Evolutionary conservation across 2,113 vertebrate genomes (phyloP).

Genomic region (Phasianus colchicus): DNA sequence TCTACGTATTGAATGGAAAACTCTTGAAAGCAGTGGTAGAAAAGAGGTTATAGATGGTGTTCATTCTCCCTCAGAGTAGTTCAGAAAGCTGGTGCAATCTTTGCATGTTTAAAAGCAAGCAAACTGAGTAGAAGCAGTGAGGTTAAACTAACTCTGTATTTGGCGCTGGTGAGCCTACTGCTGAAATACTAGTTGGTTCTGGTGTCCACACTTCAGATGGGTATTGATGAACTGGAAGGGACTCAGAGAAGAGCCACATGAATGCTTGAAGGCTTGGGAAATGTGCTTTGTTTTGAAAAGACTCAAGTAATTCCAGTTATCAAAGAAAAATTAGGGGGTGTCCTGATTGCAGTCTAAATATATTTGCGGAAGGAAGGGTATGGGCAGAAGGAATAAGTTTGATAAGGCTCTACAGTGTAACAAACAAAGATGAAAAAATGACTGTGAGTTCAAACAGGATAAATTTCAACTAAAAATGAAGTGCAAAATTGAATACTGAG

Average conservation of each 20-base stretch:
- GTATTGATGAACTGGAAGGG: slow-evolving; percentile 63
- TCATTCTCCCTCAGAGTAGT: neutral
- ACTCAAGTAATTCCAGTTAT: slow-evolving; percentile 3
- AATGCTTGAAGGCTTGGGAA: slow-evolving; percentile 40
- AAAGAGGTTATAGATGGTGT: neutral
- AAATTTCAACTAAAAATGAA: slow-evolving; percentile 12
- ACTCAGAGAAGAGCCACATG: slow-evolving; percentile 47
- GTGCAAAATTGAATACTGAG: neutral
- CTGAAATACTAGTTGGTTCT: slow-evolving; percentile 30
- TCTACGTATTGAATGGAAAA: neutral
- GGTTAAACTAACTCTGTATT: slow-evolving; percentile 45
- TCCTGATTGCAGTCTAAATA: slow-evolving; percentile 41
- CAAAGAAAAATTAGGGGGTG: slow-evolving; percentile 16
- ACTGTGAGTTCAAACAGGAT: neutral
- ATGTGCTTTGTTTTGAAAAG: neutral
- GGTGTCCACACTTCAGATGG: slow-evolving; percentile 54
- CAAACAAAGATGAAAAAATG: slow-evolving; percentile 19
- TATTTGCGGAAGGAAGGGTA: neutral
- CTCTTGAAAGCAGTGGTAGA: neutral
- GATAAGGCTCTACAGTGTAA: neutral
- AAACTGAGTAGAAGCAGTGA: neutral
- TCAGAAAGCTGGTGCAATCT: neutral
- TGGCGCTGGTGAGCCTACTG: slow-evolving; percentile 27
- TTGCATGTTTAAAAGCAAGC: slow-evolving; percentile 7
- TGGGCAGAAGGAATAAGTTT: slow-evolving; percentile 24